Conservation (phyloP, 2,797 vertebrate genomes). For the Paratrypauchen microcephalus region DNA sequence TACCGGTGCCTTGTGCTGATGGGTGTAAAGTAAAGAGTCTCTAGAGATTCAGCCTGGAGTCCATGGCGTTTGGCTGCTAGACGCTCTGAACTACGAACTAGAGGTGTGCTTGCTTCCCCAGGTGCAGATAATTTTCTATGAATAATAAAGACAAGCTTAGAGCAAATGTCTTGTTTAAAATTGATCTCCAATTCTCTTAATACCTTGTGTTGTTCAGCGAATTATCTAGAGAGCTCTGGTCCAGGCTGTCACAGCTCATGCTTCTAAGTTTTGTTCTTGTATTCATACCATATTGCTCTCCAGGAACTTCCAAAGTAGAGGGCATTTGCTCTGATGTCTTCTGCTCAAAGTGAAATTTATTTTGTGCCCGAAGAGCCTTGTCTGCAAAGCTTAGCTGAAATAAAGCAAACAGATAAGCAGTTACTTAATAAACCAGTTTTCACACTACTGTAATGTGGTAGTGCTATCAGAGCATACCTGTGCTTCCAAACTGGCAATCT, state of each 20-base stretch:
- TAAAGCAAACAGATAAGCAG: neutral
- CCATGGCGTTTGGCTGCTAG: slow-evolving; percentile 72
- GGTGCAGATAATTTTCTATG: slow-evolving; percentile 70
- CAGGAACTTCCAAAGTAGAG: slow-evolving; percentile 29
- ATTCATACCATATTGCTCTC: slow-evolving; percentile 30
- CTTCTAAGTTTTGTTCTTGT: slow-evolving; percentile 27
- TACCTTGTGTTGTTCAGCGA: slow-evolving; percentile 80
- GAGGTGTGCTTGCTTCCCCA: slow-evolving; percentile 68
- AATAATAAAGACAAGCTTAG: neutral
- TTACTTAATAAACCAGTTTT: neutral
- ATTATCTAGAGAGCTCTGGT: slow-evolving; percentile 80
- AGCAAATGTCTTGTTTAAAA: neutral
- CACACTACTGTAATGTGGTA: neutral
- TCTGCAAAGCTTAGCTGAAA: slow-evolving; percentile 66
- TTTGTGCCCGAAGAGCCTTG: slow-evolving; percentile 74
- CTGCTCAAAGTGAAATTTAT: slow-evolving; percentile 51
- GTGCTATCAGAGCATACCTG: slow-evolving; percentile 76
- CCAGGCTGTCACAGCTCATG: slow-evolving; percentile 85
- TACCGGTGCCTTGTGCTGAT: slow-evolving; percentile 69
- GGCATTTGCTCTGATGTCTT: neutral
- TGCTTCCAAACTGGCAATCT: slow-evolving; percentile 80
- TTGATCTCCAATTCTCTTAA: neutral
- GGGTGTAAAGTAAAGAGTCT: slow-evolving; percentile 91
- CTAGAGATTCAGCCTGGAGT: slow-evolving; percentile 79
- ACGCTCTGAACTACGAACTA: slow-evolving; percentile 74